Conservation (phyloP, 2,888 invertebrate species). For the Odontocerum albicorne region DNA sequence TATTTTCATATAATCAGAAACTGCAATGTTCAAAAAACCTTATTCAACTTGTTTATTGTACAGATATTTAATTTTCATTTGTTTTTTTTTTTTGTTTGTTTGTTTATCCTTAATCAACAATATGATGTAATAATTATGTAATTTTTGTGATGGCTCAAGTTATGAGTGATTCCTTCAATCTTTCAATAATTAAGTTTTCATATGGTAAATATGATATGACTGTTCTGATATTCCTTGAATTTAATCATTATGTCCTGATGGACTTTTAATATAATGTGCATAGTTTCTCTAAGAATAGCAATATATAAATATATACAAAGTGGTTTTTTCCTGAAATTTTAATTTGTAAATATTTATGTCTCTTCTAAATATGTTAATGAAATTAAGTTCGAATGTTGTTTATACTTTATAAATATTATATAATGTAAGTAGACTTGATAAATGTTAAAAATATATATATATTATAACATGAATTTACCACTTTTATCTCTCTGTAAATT, state of each 20-base stretch:
- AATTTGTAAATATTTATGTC: slow-evolving; percentile 11
- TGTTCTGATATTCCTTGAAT: slow-evolving; percentile 5
- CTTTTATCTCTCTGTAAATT: slow-evolving; percentile 29
- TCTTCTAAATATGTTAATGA: slow-evolving; percentile 4
- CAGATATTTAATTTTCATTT: neutral
- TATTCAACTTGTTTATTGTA: neutral
- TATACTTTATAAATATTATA: slow-evolving; percentile 10
- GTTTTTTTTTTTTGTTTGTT: neutral
- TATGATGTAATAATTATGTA: no score
- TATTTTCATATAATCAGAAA: no score
- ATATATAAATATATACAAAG: slow-evolving; percentile 2
- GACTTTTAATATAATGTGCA: neutral
- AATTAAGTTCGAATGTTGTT: slow-evolving; percentile 17
- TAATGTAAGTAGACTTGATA: slow-evolving; percentile 30
- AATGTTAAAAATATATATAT: slow-evolving; percentile 25
- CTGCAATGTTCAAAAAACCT: neutral
- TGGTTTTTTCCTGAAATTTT: slow-evolving; percentile 1
- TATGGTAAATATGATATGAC: slow-evolving; percentile 1
- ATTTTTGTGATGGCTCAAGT: slow-evolving; percentile 31
- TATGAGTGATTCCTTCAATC: slow-evolving; percentile 28
- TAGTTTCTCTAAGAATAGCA: neutral
- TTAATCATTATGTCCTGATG: neutral
- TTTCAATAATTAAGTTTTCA: neutral
- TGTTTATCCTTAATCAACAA: no score
- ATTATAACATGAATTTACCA: slow-evolving; percentile 29